These are phyloP conservation scores for Umimayanthus kanabou DNA, from an alignment of 92 coral and sea anemone genomes.

Conservation along the genomic window DNA sequence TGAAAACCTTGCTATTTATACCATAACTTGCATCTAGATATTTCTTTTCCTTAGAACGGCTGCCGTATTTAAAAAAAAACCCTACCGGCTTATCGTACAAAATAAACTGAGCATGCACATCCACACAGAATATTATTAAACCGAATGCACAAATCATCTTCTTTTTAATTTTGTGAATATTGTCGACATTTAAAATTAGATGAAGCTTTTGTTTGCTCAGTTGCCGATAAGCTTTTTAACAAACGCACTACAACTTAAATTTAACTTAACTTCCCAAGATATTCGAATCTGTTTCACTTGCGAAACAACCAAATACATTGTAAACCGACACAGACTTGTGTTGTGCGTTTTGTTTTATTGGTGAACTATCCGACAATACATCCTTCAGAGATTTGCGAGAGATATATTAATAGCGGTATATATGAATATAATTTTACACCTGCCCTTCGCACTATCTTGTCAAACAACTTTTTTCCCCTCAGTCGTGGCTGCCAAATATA, in stretches of 20 bases:
- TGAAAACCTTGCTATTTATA: not conserved
- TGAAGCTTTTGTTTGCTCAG: not conserved
- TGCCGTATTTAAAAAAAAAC: no score
- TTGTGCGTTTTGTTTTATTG: no score
- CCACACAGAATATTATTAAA: not conserved
- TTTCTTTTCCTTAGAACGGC: not conserved
- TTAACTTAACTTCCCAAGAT: not conserved
- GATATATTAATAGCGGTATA: not conserved
- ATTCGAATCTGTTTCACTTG: not conserved
- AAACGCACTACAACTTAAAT: not conserved
- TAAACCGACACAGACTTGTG: not conserved
- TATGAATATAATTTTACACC: not conserved
- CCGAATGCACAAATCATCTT: not conserved
- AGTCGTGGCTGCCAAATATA: not conserved
- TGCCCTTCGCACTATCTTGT: not conserved
- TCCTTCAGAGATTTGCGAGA: not conserved
- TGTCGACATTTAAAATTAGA: not conserved
- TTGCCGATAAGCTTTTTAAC: not conserved
- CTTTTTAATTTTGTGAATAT: not conserved
- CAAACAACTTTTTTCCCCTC: not conserved
- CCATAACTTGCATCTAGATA: not conserved
- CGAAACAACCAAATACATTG: no score
- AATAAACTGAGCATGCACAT: not conserved
- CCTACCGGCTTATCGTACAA: not conserved
- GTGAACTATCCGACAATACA: no score